phyloP scores from a whole-genome alignment of 2,888 invertebrate species.

The Polia nebulosa region DNA sequence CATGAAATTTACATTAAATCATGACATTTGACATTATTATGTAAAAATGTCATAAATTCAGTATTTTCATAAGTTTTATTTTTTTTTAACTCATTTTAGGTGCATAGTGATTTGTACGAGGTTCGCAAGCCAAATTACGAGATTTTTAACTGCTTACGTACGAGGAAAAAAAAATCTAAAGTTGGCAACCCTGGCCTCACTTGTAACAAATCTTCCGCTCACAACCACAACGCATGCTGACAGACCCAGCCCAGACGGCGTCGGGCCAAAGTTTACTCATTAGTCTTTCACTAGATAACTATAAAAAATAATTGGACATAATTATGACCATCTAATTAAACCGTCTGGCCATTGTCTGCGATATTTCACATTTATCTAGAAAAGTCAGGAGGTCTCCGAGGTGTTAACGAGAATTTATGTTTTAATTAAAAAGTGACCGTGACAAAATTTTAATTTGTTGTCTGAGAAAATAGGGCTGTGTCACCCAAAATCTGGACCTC shows the following conservation, averaged over 20 bases:
- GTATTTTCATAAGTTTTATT: no score
- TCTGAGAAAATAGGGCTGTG: not conserved
- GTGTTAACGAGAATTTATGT: conserved; percentile 34
- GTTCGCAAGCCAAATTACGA: no score
- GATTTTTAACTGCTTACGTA: no score
- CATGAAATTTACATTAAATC: no score
- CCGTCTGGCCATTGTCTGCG: conserved; percentile 53
- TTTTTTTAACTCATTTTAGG: no score
- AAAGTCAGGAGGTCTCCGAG: conserved; percentile 43
- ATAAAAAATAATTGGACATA: conserved; percentile 44
- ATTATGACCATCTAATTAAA: conserved; percentile 42
- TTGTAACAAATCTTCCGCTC: conserved; percentile 20
- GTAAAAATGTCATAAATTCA: no score
- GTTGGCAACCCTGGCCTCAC: not conserved
- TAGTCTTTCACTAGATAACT: conserved; percentile 30
- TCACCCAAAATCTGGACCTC: not conserved
- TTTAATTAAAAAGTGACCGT: conserved; percentile 26
- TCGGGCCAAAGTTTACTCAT: conserved; percentile 41
- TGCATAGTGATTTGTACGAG: no score
- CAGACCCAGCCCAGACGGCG: not conserved
- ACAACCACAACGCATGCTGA: conserved; percentile 28
- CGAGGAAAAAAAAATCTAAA: no score
- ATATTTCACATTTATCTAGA: conserved; percentile 42
- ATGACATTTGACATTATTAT: no score
- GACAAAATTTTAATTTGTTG: conserved; percentile 6